Conservation (phyloP, 2,888 invertebrate species). For the Halocaridina rubra region DNA sequence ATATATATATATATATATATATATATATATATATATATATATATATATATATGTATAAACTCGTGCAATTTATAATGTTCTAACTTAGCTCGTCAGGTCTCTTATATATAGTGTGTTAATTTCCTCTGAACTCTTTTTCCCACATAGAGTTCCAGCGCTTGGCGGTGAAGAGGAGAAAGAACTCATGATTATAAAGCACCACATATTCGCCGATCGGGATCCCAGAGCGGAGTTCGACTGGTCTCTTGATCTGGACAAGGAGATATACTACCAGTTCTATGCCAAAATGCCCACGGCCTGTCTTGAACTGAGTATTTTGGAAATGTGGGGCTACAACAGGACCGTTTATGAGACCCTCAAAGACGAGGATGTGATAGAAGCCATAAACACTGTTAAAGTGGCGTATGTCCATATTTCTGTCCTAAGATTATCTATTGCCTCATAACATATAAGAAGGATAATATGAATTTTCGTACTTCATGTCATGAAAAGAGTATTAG, state of each 20-base stretch:
- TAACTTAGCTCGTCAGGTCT: too few species aligned
- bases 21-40: neutral
- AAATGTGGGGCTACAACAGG: conserved; percentile 77
- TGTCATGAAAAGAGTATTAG: neutral
- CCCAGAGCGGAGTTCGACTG: conserved; percentile 28
- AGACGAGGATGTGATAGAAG: conserved; percentile 74
- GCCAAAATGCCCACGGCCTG: conserved; percentile 69
- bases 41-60: neutral
- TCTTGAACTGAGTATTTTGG: conserved; percentile 76
- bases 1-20: neutral
- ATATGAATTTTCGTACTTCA: neutral
- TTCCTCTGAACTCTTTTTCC: too few species aligned
- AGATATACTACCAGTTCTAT: conserved; percentile 42
- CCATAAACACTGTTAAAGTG: conserved; percentile 73
- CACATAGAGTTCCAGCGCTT: conserved; percentile 35
- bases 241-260: conserved; percentile 31
- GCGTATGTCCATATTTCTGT: too few species aligned
- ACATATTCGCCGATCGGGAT: conserved; percentile 13
- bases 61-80: neutral
- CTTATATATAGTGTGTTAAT: too few species aligned
- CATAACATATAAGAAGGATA: neutral
- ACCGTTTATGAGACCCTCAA: conserved; percentile 72
- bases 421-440: too few species aligned
- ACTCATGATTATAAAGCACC: neutral
- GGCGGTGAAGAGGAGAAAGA: conserved; percentile 23